Percentiles rank a stretch among this genome's conserved stretches.
phyloP scores from a whole-genome alignment of 2,113 vertebrate genomes.

The Rhineura floridana region DNA sequence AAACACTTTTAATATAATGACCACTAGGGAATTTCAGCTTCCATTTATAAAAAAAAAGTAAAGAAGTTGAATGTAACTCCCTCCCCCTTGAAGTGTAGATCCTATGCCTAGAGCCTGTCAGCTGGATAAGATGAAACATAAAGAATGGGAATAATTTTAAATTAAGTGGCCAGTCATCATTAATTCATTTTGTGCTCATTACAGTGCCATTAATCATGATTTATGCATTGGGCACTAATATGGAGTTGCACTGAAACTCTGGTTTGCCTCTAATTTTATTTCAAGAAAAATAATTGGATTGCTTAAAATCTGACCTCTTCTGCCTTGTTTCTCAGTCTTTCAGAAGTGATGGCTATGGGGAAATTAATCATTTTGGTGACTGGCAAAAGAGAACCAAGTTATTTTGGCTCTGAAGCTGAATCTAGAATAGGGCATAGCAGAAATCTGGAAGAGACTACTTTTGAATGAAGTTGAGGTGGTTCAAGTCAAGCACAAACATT shows the following conservation, averaged over 20 bases:
- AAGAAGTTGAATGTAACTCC: slow-evolving; percentile 43
- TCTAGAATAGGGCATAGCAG: slow-evolving; percentile 10
- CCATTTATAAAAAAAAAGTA: neutral
- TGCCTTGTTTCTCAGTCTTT: slow-evolving; percentile 35
- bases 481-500: neutral
- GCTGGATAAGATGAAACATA: slow-evolving; percentile 59
- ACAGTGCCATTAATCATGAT: slow-evolving; percentile 64
- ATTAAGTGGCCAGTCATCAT: slow-evolving; percentile 66
- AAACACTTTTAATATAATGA: neutral
- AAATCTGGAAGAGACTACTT: neutral
- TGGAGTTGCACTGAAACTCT: slow-evolving; percentile 46
- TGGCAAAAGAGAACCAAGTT: neutral
- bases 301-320: slow-evolving; percentile 41
- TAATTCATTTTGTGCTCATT: slow-evolving; percentile 72
- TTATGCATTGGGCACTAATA: slow-evolving; percentile 59
- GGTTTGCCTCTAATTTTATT: slow-evolving; percentile 56
- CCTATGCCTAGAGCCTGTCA: slow-evolving; percentile 56
- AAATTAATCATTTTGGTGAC: slow-evolving; percentile 27
- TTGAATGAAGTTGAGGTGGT: neutral
- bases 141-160: slow-evolving; percentile 68
- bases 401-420: neutral
- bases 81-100: slow-evolving; percentile 29
- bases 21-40: slow-evolving; percentile 35
- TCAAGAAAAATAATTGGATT: slow-evolving; percentile 54
- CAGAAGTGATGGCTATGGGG: slow-evolving; percentile 19